These are phyloP conservation scores for Graptemys geographica DNA, from an alignment of 2,797 vertebrate genomes.

Conservation along the genomic window DNA sequence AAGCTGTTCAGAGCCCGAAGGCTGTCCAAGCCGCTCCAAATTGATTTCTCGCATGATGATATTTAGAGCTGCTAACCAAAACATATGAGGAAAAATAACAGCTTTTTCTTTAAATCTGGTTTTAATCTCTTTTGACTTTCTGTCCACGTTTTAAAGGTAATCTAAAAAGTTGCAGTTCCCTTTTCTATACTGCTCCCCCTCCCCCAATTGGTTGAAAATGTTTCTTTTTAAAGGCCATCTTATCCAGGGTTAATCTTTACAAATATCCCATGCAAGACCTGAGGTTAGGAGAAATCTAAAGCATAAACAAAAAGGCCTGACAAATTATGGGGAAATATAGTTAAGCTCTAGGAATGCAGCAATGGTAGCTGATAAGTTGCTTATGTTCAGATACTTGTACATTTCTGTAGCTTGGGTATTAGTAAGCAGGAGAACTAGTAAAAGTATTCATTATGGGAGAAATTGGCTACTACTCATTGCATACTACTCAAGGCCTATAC, in stretches of 20 bases:
- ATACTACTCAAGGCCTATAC: fast-evolving
- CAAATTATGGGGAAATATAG: neutral
- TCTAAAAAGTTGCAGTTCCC: slow-evolving; percentile 6
- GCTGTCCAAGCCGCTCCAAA: slow-evolving; percentile 65
- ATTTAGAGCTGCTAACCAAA: slow-evolving; percentile 56
- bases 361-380: fast-evolving
- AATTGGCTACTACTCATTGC: fast-evolving
- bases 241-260: neutral
- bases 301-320: neutral
- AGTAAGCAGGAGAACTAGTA: fast-evolving
- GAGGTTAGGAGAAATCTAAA: neutral
- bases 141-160: neutral
- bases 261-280: fast-evolving
- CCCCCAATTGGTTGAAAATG: neutral
- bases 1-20: slow-evolving; percentile 57
- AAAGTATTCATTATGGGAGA: neutral
- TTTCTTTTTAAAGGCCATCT: slow-evolving; percentile 10
- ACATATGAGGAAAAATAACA: slow-evolving; percentile 26
- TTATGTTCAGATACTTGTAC: neutral
- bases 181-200: neutral
- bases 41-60: slow-evolving; percentile 64
- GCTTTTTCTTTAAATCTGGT: neutral
- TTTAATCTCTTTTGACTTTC: slow-evolving; percentile 1
- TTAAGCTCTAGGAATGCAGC: neutral
- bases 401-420: neutral